Conservation (phyloP, 2,888 invertebrate species). For the Hermaeophaga mercurialis region DNA sequence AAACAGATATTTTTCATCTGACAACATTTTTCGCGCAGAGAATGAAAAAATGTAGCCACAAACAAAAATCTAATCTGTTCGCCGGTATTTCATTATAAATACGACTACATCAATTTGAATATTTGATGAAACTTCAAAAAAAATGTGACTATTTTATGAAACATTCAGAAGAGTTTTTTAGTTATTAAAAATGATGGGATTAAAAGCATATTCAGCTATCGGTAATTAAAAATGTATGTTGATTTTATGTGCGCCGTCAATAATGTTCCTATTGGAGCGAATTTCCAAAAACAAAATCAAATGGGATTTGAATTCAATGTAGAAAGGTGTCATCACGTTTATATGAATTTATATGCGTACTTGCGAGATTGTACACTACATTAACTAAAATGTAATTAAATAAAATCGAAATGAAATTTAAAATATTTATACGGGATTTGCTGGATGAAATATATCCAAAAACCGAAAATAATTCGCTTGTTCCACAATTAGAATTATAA, state of each 20-base stretch:
- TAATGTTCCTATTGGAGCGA: conserved; percentile 9
- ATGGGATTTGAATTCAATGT: not conserved
- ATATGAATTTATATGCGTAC: no score
- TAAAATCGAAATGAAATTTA: no score
- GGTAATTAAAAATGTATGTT: conserved; percentile 23
- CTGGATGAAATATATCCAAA: no score
- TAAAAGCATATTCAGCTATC: conserved; percentile 23
- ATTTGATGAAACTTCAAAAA: conserved; percentile 32
- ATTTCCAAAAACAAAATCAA: conserved; percentile 7
- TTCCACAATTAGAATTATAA: no score
- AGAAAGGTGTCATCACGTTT: not conserved
- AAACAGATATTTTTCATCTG: conserved; percentile 5
- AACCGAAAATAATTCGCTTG: no score
- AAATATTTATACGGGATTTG: no score
- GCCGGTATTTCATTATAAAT: conserved; percentile 30
- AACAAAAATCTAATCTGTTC: conserved; percentile 31
- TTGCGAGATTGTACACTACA: no score
- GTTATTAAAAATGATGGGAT: conserved; percentile 29
- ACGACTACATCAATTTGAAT: conserved; percentile 29
- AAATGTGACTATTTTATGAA: conserved; percentile 7
- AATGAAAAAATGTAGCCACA: conserved; percentile 29
- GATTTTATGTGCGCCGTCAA: conserved; percentile 16
- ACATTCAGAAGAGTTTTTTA: conserved; percentile 20
- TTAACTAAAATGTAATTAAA: no score
- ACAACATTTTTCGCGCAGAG: conserved; percentile 15